phyloP scores from a whole-genome alignment of 2,113 vertebrate species.

The Acrocephalus arundinaceus region DNA sequence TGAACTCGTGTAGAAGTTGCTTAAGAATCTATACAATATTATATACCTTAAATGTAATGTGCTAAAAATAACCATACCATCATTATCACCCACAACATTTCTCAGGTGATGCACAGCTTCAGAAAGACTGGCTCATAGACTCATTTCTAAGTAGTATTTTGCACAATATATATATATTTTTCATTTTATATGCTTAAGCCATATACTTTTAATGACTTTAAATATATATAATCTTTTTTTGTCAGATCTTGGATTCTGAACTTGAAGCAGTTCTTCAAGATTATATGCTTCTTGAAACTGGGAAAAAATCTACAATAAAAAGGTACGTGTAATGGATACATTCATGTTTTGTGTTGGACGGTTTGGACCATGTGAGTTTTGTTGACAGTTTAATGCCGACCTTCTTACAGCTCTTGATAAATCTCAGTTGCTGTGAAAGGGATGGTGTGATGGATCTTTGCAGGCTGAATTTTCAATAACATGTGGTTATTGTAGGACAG shows the following conservation, averaged over 20 bases:
- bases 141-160: not conserved
- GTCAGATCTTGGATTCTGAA: slow-evolving; percentile 28
- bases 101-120: not conserved
- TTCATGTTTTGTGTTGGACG: not conserved
- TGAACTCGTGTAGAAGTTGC: not conserved
- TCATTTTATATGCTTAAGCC: not conserved
- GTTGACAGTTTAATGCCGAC: not conserved
- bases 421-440: not conserved
- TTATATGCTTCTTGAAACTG: not conserved
- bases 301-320: not conserved
- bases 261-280: not conserved
- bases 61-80: not conserved
- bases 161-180: not conserved
- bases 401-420: not conserved
- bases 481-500: not conserved
- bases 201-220: not conserved
- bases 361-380: not conserved
- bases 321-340: not conserved
- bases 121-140: not conserved
- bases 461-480: not conserved
- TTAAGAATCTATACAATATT: not conserved
- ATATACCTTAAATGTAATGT: not conserved
- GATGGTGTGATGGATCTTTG: not conserved
- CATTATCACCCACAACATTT: not conserved
- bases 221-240: not conserved